phyloP scores from a whole-genome alignment of 2,888 invertebrate species.

The Taphrorychus bicolor region DNA sequence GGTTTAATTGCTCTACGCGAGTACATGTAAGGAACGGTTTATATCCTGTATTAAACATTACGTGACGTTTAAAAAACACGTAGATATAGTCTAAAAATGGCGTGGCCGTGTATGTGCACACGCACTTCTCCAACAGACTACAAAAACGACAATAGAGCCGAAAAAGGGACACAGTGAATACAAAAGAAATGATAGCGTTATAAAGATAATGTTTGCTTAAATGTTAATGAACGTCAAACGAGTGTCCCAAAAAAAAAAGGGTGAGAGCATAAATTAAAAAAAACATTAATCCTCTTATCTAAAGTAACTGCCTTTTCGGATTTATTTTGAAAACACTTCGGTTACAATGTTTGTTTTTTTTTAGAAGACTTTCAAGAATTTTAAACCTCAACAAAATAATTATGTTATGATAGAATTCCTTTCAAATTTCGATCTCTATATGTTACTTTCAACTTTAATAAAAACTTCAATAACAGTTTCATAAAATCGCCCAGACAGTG shows the following conservation, averaged over 20 bases:
- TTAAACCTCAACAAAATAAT: no score
- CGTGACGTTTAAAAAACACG: conserved; percentile 34
- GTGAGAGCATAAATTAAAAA: no score
- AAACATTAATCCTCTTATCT: no score
- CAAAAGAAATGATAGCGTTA: neutral
- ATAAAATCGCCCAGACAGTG: neutral
- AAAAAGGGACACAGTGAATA: neutral
- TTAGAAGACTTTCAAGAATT: no score
- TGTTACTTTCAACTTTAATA: neutral
- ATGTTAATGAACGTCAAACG: neutral
- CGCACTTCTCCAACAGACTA: neutral
- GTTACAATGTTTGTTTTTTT: no score
- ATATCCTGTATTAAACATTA: conserved; percentile 26
- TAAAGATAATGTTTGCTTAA: neutral
- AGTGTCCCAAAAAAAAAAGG: no score
- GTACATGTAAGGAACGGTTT: conserved; percentile 30
- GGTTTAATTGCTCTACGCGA: conserved; percentile 15
- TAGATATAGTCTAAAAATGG: conserved; percentile 26
- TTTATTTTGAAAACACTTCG: no score
- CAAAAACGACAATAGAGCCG: neutral
- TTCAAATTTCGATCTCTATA: no score
- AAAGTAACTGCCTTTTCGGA: no score
- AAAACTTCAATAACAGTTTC: neutral
- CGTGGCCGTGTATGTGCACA: neutral
- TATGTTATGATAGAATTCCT: no score